Evolutionary conservation across 2,113 vertebrate genomes (phyloP).

Genomic region (Pantherophis guttatus): DNA sequence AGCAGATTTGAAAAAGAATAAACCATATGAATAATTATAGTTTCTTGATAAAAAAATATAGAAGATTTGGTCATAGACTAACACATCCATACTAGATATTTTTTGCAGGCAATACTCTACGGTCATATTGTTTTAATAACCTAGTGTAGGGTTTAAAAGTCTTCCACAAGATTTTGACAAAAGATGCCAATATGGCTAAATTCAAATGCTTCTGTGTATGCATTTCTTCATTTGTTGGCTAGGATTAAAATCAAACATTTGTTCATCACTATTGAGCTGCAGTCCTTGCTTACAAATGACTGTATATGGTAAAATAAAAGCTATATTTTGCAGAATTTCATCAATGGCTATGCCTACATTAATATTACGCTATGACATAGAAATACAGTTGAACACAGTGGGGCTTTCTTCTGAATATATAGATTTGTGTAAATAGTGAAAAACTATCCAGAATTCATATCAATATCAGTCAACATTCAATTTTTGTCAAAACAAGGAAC

Average conservation of each 20-base stretch:
- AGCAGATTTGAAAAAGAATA: background rate
- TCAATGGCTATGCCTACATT: background rate
- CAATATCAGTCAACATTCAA: background rate
- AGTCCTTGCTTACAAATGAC: background rate
- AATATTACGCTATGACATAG: background rate
- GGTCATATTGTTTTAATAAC: background rate
- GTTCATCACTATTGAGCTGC: background rate
- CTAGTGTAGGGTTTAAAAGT: background rate
- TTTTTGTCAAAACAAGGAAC: background rate
- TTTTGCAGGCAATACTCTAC: background rate
- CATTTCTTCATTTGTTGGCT: background rate
- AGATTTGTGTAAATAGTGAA: background rate
- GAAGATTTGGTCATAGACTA: background rate
- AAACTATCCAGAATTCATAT: background rate
- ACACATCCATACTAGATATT: background rate
- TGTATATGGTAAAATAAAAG: background rate
- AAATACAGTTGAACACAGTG: background rate
- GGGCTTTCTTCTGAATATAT: background rate
- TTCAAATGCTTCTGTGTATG: background rate
- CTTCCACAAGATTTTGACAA: background rate
- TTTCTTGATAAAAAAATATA: background rate
- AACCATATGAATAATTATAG: background rate
- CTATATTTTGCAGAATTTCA: background rate
- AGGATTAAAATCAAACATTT: background rate
- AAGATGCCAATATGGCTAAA: background rate